Conservation (phyloP, 2,113 vertebrate genomes). For the Apteryx mantelli region DNA sequence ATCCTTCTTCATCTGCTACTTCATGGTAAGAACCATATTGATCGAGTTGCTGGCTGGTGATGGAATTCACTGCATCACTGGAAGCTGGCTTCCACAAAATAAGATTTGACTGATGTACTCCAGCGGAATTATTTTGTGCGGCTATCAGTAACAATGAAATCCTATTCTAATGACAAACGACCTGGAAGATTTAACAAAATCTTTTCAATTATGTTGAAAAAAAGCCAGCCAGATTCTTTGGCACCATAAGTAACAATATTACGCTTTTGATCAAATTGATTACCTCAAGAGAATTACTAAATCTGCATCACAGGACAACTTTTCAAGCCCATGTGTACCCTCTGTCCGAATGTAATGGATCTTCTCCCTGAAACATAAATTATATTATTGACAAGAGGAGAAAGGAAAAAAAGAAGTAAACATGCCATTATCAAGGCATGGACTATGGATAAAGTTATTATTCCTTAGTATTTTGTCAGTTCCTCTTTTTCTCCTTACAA, state of each 20-base stretch:
- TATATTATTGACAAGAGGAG: background rate
- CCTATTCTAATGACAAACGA: background rate
- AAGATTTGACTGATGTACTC: background rate
- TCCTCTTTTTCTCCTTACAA: background rate
- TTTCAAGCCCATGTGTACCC: slow-evolving; percentile 92
- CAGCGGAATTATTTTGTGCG: background rate
- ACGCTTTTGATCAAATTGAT: slow-evolving; percentile 3
- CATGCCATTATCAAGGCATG: background rate
- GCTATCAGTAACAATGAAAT: background rate
- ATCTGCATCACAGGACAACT: slow-evolving; percentile 96
- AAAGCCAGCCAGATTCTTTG: background rate
- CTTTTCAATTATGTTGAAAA: background rate
- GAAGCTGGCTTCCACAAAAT: background rate
- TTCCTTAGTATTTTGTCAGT: background rate
- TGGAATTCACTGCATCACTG: background rate
- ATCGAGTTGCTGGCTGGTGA: background rate
- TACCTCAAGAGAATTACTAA: slow-evolving; percentile 97
- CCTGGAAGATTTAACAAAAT: background rate
- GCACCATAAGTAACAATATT: background rate
- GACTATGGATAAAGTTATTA: background rate
- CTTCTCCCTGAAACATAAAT: slow-evolving; percentile 88
- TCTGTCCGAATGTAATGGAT: slow-evolving; percentile 97
- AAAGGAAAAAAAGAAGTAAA: background rate
- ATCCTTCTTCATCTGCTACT: background rate
- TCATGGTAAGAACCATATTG: background rate